Evolutionary conservation across 2,888 invertebrate genomes (phyloP), one percentile per base, ranked within the genome.

Genomic region (Mechanitis messenoides): DNA sequence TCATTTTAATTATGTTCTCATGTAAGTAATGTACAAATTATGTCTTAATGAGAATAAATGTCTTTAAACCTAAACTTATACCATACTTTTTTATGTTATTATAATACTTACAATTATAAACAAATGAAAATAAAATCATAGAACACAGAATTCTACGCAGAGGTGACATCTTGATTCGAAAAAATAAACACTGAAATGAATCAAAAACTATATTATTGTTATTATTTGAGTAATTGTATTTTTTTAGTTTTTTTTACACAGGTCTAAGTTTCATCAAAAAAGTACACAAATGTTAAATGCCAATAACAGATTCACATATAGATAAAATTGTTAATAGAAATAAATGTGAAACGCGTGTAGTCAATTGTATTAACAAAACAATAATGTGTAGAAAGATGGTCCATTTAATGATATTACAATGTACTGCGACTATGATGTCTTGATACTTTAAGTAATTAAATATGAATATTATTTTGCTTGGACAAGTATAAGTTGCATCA

Each of bases 91-190:
- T 20, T 20, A 20, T 20, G 20, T 20, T 20, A 47, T 47, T 20
- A 3, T n/a, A 33, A 58, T 65, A 75, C 81, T 80, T 71, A 87
- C 86, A 76, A 76, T 76, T 74, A 54, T 72, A 74, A 2, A 82
- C 72, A 46, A 83, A 64, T 2, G 78, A 74, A 42, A 77, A 61
- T 45, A 83, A 59, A 58, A 83, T 63, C 31, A 78, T 12, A 1
- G 69, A 68, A 54, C 70, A 71, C 2, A 76, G n/a, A 12, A 71
- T 20, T 63, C 64, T 74, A 33, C 62, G 64, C 11, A 60, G 66
- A 0, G 73, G 33, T 61, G 65, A 59, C 82, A 82, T 84, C 58
- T 66, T 79, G 81, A 20, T 80, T 6, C 31, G 28, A 50, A 3
- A 35, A 50, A 50, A 20, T 20, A 50, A 20, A 6, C 42, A 42